Percentiles rank a stretch among this genome's conserved stretches.
Conservation (phyloP, 1,140 invertebrate species). For the Branchinecta lindahli region DNA sequence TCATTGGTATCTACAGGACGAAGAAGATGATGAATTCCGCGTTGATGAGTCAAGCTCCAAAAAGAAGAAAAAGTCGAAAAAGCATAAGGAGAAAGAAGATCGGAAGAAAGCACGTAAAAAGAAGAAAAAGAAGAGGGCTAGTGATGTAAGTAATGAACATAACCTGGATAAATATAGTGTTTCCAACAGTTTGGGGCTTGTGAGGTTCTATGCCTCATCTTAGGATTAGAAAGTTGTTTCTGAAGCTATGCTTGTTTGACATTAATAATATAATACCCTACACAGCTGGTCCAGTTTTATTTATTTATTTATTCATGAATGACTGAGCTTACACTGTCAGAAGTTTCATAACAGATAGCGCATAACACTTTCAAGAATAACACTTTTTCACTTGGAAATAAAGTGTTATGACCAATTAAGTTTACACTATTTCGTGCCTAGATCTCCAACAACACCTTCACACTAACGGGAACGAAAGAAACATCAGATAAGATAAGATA, state of each 20-base stretch:
- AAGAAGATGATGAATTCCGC: constrained; percentile 22
- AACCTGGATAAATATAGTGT: constrained; percentile 47
- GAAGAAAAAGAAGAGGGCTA: constrained; percentile 77
- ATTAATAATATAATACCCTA: constrained; percentile 15
- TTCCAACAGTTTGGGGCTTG: constrained; percentile 30
- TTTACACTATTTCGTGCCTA: too few relatives aligned
- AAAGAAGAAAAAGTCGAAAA: constrained; percentile 76
- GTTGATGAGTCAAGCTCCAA: constrained; percentile 18
- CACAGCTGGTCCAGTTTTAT: constrained; percentile 14
- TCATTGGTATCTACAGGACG: constrained; percentile 13
- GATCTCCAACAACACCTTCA: too few relatives aligned
- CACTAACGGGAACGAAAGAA: too few relatives aligned
- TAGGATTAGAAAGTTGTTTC: constrained; percentile 14
- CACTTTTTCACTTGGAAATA: too few relatives aligned
- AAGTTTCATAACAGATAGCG: too few relatives aligned
- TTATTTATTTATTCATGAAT: not conserved
- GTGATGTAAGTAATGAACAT: constrained; percentile 33
- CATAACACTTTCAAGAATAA: too few relatives aligned
- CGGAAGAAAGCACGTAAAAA: constrained; percentile 78
- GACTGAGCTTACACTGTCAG: too few relatives aligned
- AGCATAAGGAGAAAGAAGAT: constrained; percentile 67
- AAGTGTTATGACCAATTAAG: too few relatives aligned
- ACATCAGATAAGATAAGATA: too few relatives aligned
- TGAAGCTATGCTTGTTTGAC: not conserved
- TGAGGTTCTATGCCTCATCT: constrained; percentile 11